These are phyloP conservation scores for Zaprionus africanus DNA, from an alignment of 1,140 invertebrate species.

Conservation along the genomic window DNA sequence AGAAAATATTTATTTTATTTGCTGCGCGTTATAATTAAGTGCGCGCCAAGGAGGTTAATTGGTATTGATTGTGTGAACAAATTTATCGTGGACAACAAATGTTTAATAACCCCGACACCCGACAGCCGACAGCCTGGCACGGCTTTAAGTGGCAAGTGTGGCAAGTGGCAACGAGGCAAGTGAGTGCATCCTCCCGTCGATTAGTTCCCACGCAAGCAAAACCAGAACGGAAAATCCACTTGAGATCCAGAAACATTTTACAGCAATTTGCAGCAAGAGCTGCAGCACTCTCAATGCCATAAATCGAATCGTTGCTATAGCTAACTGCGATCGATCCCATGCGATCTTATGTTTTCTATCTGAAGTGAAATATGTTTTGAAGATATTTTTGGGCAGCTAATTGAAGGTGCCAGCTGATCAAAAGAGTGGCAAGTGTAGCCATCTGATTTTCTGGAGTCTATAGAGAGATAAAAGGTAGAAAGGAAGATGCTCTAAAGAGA, in stretches of 20 bases:
- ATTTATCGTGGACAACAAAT: constrained; percentile 42
- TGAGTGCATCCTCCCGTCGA: constrained; percentile 39
- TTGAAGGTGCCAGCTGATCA: constrained; percentile 27
- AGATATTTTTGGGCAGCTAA: constrained; percentile 20
- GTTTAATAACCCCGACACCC: constrained; percentile 20
- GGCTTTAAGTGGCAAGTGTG: not conserved
- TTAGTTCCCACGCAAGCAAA: constrained; percentile 42
- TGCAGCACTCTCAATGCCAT: constrained; percentile 18
- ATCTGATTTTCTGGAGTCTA: not conserved
- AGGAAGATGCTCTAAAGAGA: no score
- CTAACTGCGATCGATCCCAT: not conserved
- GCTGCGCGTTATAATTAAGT: constrained; percentile 48
- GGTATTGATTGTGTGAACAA: constrained; percentile 65
- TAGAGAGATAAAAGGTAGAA: not conserved
- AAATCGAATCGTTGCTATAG: not conserved
- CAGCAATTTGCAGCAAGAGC: constrained; percentile 5
- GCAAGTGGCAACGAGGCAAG: constrained; percentile 40
- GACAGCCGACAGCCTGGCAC: not conserved
- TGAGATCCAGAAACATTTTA: constrained; percentile 24
- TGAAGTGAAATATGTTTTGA: not conserved
- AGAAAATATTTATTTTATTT: constrained; percentile 65
- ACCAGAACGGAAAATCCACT: constrained; percentile 20
- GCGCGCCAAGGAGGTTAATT: constrained; percentile 66
- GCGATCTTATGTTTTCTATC: constrained; percentile 13
- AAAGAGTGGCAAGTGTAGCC: not conserved